phyloP scores from a whole-genome alignment of 2,888 invertebrate species.

The Octonoba sinensis region DNA sequence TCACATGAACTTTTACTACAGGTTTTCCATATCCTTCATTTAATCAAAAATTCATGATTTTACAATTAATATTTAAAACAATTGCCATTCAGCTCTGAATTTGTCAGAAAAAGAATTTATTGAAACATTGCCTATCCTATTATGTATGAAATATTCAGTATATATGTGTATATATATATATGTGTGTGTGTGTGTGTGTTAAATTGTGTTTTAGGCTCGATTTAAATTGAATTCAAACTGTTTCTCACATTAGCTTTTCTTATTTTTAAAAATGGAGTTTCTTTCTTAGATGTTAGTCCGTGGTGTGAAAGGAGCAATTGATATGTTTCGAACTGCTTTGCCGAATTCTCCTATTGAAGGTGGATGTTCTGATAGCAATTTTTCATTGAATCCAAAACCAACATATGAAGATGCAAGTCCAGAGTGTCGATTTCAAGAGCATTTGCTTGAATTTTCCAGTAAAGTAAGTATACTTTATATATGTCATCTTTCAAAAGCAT shows the following conservation, averaged over 20 bases:
- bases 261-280: background rate
- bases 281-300: constrained; percentile 76
- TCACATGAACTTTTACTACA: too few relatives aligned
- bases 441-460: constrained; percentile 52
- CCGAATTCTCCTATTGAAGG: constrained; percentile 72
- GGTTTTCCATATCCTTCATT: too few relatives aligned
- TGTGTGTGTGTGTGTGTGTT: too few relatives aligned
- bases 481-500: background rate
- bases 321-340: constrained; percentile 81
- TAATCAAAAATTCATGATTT: too few relatives aligned
- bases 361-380: constrained; percentile 30
- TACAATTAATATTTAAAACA: too few relatives aligned
- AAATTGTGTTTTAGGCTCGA: background rate
- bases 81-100: too few relatives aligned
- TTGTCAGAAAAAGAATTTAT: too few relatives aligned
- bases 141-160: too few relatives aligned
- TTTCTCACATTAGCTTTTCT: constrained; percentile 3
- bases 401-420: constrained; percentile 26
- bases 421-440: constrained; percentile 45
- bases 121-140: too few relatives aligned
- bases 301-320: constrained; percentile 84
- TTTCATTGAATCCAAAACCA: background rate
- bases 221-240: background rate
- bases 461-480: constrained; percentile 16
- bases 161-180: too few relatives aligned